Evolutionary conservation across 2,797 vertebrate species (phyloP), one percentile per base, ranked within the genome.

Genomic region (Tangara arthus): DNA sequence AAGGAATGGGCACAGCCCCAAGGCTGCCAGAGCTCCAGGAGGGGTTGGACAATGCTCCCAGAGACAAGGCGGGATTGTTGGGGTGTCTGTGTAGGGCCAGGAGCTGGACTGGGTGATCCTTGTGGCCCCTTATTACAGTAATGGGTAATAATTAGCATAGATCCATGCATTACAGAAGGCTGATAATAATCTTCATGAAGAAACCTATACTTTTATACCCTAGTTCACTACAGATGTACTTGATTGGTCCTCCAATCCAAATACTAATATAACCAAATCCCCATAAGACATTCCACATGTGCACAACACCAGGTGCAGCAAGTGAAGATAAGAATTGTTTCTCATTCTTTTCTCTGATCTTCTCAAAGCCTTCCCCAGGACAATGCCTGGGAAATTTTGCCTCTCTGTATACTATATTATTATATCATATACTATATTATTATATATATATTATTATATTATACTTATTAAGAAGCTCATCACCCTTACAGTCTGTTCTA

Each of bases 1-100:
- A 63, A 56, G 70, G 56, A 55, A 37, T 30, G 37, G 32, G 20
- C 27, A 68, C 11, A 0, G 26, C 61, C 24, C 69, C 0, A 3
- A 75, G 32, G 26, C 32, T 47, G 39, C 23, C 23, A 61, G 42
- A 76, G n/a, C 64, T 63, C 23, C 37, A 37, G 56, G 16, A 37
- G 32, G 0, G 0, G 30, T 55, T 61, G 27, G 18, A 26, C 32
- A 47, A 0, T 1, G 0, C 35, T 71, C 0, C 24, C 41, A 56
- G 19, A 15, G 49, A 7, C 49, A n/a, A 24, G 3, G 27, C 44
- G 50, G 63, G 49, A 4, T 49, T 82, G 23, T 3, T 37, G 56
- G 49, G 47, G 42, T 3, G 19, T 20, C 23, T 63, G 42, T 27
- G 56, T 35, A 56, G 56, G 23, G n/a, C 3, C 47, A 60, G 69